A percentile compares a stretch with the other conserved stretches of the same genome.
Evolutionary conservation across 2,888 invertebrate genomes (phyloP).

Genomic region (Thumatha senex): DNA sequence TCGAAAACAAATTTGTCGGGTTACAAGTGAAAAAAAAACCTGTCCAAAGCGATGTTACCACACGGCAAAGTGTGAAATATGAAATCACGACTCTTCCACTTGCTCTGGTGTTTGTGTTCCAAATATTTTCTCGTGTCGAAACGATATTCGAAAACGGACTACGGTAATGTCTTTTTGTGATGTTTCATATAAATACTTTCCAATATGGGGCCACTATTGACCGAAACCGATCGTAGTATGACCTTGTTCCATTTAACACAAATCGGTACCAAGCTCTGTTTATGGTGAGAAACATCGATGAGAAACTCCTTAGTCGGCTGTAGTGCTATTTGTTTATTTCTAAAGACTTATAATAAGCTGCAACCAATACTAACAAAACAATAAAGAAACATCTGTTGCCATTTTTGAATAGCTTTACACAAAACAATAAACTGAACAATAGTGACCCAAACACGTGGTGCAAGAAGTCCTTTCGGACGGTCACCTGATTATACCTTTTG

Average conservation of each 20-base stretch:
- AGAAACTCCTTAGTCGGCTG: conserved; percentile 39
- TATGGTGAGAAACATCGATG: conserved; percentile 30
- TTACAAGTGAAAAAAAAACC: conserved; percentile 69
- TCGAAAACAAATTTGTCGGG: conserved; percentile 35
- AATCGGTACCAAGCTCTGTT: conserved; percentile 31
- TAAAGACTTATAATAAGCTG: conserved; percentile 40
- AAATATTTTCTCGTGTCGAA: conserved; percentile 77
- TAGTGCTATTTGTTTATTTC: conserved; percentile 39
- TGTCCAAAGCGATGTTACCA: conserved; percentile 67
- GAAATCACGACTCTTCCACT: conserved; percentile 80
- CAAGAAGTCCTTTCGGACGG: conserved; percentile 38
- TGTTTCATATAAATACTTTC: conserved; percentile 54
- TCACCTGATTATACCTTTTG: conserved; percentile 70
- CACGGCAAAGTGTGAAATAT: conserved; percentile 81
- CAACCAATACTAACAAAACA: conserved; percentile 52
- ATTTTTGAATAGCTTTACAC: conserved; percentile 47
- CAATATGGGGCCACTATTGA: conserved; percentile 55
- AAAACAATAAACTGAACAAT: conserved; percentile 61
- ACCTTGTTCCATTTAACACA: conserved; percentile 63
- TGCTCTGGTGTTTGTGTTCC: conserved; percentile 76
- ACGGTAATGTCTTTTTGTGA: conserved; percentile 57
- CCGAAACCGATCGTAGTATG: conserved; percentile 47
- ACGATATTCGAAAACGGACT: conserved; percentile 63
- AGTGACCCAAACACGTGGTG: conserved; percentile 60
- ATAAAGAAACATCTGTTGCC: conserved; percentile 62